Percentiles rank a stretch among this genome's conserved stretches.
Conservation (phyloP, 2,888 invertebrate species). For the Troilus luridus region DNA sequence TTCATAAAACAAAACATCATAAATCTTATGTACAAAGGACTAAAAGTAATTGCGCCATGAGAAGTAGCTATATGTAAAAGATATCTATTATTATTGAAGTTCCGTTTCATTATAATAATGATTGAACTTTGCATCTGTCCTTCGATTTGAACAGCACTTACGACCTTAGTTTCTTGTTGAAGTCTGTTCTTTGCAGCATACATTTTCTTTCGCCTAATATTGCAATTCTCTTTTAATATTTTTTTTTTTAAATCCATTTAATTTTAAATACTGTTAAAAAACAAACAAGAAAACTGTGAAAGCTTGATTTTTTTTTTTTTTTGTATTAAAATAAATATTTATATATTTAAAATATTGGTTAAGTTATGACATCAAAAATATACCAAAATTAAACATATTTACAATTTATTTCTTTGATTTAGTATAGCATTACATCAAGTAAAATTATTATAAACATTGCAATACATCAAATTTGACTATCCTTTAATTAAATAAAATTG, state of each 20-base stretch:
- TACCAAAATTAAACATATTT: no score
- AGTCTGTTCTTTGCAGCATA: background rate
- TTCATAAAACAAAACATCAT: slow-evolving; percentile 12
- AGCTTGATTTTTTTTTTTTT: background rate
- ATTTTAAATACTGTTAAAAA: no score
- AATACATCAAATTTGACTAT: no score
- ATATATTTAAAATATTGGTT: background rate
- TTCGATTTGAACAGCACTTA: slow-evolving; percentile 20
- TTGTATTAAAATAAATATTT: background rate
- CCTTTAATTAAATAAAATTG: no score
- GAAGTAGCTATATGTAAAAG: background rate
- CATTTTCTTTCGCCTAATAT: background rate
- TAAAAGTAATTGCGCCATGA: slow-evolving; percentile 1
- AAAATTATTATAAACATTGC: no score
- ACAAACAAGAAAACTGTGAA: no score
- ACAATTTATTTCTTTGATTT: no score
- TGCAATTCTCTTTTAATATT: background rate
- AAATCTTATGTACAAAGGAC: background rate
- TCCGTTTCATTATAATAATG: slow-evolving; percentile 26
- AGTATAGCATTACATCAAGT: no score
- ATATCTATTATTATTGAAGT: slow-evolving; percentile 8
- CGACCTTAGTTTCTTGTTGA: background rate
- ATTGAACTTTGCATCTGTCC: slow-evolving; percentile 13
- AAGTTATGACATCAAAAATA: no score
- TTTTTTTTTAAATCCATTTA: background rate